phyloP scores from a whole-genome alignment of 2,797 vertebrate genomes.

The Oryzias sinensis region DNA sequence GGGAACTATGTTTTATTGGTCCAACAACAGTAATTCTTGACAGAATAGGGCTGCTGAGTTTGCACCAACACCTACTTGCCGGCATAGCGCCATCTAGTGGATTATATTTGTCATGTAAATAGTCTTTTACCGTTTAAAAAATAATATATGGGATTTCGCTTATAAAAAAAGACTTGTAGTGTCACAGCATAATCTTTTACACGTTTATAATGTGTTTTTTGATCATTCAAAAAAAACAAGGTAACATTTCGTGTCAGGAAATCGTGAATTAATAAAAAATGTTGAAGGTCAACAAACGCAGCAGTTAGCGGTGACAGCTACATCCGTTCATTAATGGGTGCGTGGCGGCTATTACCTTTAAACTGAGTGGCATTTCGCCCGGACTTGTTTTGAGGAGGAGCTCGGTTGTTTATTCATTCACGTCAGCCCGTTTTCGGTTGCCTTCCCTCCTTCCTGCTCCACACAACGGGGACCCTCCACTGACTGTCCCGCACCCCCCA shows the following conservation, averaged over 20 bases:
- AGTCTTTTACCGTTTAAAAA: conserved; percentile 8
- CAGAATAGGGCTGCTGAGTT: no score
- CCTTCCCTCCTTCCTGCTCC: conserved; percentile 79
- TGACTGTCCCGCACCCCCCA: conserved; percentile 40
- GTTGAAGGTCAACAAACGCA: not conserved
- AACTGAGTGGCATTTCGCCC: conserved; percentile 51
- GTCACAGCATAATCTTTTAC: no score
- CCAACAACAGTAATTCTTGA: no score
- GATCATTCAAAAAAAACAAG: not conserved
- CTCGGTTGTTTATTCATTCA: conserved; percentile 81
- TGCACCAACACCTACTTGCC: not conserved
- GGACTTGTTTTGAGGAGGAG: conserved; percentile 75
- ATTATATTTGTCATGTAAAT: conserved; percentile 1
- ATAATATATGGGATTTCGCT: not conserved
- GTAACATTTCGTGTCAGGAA: not conserved
- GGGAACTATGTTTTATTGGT: no score
- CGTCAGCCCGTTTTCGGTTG: conserved; percentile 77
- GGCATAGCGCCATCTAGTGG: conserved; percentile 51
- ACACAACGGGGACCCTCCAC: conserved; percentile 72
- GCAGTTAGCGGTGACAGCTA: accelerated
- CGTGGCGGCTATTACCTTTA: conserved; percentile 11
- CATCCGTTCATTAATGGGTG: not conserved
- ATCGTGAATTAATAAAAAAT: not conserved
- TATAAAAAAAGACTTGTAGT: accelerated
- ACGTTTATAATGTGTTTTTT: no score